Conservation (phyloP, 2,797 vertebrate species). For the Sternotherus odoratus region DNA sequence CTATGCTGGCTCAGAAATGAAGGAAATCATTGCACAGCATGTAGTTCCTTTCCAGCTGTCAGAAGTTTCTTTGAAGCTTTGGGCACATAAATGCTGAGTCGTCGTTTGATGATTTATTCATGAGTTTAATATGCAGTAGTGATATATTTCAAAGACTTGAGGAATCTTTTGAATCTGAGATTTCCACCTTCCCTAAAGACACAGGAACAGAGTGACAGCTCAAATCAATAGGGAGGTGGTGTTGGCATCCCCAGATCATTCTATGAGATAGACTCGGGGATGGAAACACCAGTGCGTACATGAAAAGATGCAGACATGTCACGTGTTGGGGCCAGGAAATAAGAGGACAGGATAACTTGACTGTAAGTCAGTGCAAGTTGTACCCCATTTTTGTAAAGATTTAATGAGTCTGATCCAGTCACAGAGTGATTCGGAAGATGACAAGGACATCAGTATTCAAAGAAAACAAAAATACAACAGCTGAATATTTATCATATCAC, state of each 20-base stretch:
- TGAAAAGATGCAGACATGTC: not conserved
- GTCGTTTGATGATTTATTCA: conserved; percentile 1
- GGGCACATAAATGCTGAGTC: not conserved
- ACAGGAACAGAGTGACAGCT: fast-evolving
- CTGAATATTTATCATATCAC: fast-evolving
- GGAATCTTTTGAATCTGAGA: not conserved
- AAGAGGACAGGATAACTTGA: not conserved
- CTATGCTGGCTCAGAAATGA: fast-evolving
- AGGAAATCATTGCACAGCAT: not conserved
- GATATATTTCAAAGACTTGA: conserved; percentile 3
- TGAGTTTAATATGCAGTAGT: not conserved
- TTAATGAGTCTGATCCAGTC: not conserved
- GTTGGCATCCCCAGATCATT: fast-evolving
- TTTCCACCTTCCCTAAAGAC: not conserved
- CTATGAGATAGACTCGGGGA: not conserved
- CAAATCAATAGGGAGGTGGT: not conserved
- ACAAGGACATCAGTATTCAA: not conserved
- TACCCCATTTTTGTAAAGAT: not conserved
- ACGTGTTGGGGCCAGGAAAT: not conserved
- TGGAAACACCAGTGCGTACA: fast-evolving
- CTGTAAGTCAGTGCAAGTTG: not conserved
- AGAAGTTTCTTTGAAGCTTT: not conserved
- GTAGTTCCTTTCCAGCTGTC: fast-evolving
- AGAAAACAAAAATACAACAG: not conserved
- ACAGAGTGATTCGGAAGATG: not conserved